Conservation (phyloP, 2,888 invertebrate species). For the Cephus runcator region DNA sequence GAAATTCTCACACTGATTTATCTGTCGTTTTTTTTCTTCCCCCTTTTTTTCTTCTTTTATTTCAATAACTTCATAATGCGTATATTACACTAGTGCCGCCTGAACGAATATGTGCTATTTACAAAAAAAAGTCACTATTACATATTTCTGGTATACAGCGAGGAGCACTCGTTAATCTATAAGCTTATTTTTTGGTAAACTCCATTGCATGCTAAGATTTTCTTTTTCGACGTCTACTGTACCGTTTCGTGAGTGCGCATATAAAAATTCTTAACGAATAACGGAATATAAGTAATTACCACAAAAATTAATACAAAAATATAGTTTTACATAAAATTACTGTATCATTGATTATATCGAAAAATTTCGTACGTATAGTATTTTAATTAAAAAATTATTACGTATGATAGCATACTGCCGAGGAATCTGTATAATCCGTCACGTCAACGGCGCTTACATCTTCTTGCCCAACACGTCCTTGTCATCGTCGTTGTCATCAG, state of each 20-base stretch:
- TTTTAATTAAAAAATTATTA: background rate
- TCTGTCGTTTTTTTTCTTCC: background rate
- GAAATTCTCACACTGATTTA: constrained; percentile 55
- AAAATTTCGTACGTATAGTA: background rate
- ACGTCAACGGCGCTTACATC: constrained; percentile 29
- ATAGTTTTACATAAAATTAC: background rate
- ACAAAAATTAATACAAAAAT: background rate
- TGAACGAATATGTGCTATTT: background rate
- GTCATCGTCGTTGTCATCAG: constrained; percentile 70
- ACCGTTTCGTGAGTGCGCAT: background rate
- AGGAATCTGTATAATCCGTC: background rate
- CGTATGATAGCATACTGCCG: background rate
- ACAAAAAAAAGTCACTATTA: background rate
- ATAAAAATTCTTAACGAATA: background rate
- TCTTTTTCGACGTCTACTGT: background rate
- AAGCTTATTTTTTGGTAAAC: background rate
- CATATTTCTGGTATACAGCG: background rate
- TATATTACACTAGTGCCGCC: background rate
- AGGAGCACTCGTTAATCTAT: background rate
- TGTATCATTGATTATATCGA: background rate
- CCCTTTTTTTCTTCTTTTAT: constrained; percentile 5
- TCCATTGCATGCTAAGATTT: background rate
- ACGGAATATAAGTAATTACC: background rate
- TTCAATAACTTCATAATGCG: background rate
- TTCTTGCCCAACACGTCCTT: constrained; percentile 55